Evolutionary conservation across 2,113 vertebrate genomes (phyloP), one percentile per base, ranked within the genome.

Genomic region (Psephotus haematonotus): DNA sequence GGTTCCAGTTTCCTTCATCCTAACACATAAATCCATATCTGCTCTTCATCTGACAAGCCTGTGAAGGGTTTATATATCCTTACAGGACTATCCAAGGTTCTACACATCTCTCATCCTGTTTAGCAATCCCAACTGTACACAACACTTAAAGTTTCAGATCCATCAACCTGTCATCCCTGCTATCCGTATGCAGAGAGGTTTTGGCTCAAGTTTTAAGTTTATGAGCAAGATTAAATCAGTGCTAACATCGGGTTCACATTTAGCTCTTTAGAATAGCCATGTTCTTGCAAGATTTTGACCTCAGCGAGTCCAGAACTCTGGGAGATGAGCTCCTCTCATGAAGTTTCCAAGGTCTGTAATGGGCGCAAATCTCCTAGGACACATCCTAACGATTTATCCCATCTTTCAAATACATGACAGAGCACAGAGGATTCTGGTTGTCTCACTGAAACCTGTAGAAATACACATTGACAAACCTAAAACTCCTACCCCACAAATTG

Each of bases 211-310:
- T 35, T 68, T 55, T 77, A 88, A 78, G 93, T 69, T 90, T 94
- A 92, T 81, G 64, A 90, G 82, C 52, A 81, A 93, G 95, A 88
- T 88, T 93, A 94, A 93, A 95, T 92, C 93, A 88, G 79, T 83
- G 88, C 72, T 96, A 94, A 90, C 82, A 94, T 86, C 10, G 4
- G 72, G 88, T 94, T 96, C 90, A 69, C 79, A 90, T 96, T 78
- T 94, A 92, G 84, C 88, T 90, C 92, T 84, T 75, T 17, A 84
- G 50, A 86, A 94, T 83, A 91, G 83, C 62, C 20, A 0, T 75
- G 60, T 84, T 92, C 82, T 92, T 94, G 92, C 76, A 88, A 86
- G 76, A 65, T 86, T 96, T 81, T 94, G 79, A 93, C 92, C 88
- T 90, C 82, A 64, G 68, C 33, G 81, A 92, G 76, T 60, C 76